phyloP scores from a whole-genome alignment of 1,140 invertebrate species.

The Drosophila tsacasi region DNA sequence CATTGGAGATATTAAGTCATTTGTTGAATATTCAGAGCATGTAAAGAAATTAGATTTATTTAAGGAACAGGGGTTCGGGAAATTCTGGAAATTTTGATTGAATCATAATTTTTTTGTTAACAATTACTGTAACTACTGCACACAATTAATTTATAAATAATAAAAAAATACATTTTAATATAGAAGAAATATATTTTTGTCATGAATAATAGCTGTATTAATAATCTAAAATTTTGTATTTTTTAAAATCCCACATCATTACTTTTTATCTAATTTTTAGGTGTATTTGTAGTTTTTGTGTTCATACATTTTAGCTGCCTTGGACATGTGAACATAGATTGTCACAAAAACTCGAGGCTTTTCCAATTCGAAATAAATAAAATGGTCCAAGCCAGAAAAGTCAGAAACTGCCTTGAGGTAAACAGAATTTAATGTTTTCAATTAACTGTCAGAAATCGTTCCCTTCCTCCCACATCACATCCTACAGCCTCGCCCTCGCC shows the following conservation, averaged over 20 bases:
- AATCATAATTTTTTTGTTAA: no score
- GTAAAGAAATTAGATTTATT: not conserved
- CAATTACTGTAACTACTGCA: no score
- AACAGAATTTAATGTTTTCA: conserved; percentile 79
- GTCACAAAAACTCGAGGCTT: not conserved
- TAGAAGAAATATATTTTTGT: no score
- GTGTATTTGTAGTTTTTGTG: not conserved
- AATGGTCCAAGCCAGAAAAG: conserved; percentile 23
- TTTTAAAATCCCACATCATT: no score
- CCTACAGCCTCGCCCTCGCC: conserved; percentile 2
- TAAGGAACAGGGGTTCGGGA: no score
- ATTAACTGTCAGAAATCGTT: conserved; percentile 74
- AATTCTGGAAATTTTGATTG: no score
- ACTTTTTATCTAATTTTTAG: not conserved
- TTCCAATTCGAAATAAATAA: conserved; percentile 3
- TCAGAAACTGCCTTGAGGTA: conserved; percentile 19
- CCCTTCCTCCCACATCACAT: conserved; percentile 6
- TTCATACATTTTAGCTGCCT: not conserved
- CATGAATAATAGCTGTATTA: no score
- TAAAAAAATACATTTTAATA: no score
- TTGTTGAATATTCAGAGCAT: not conserved
- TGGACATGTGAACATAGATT: not conserved
- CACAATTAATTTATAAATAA: no score
- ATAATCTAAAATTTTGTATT: no score
- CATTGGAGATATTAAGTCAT: not conserved